Evolutionary conservation across 2,888 invertebrate genomes (phyloP).

Genomic region (Hypena proboscidalis): DNA sequence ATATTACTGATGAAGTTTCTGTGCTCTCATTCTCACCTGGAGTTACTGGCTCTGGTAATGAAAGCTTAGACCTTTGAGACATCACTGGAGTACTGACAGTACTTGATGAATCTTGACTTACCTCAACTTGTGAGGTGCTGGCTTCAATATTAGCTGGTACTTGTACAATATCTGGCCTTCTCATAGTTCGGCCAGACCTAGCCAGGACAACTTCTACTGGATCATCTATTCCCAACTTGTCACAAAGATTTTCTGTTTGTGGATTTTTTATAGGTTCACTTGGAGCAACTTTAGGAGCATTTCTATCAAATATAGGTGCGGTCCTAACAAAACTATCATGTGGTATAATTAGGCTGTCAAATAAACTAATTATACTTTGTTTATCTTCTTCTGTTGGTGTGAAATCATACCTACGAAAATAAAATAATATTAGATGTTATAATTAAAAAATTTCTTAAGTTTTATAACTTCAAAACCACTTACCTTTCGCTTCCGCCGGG

Average conservation of each 20-base stretch:
- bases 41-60: slow-evolving; percentile 72
- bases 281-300: slow-evolving; percentile 64
- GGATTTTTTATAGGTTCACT: slow-evolving; percentile 86
- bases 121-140: slow-evolving; percentile 2
- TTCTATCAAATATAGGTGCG: slow-evolving; percentile 86
- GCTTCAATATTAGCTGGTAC: neutral
- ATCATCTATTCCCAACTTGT: slow-evolving; percentile 91
- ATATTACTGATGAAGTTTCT: slow-evolving; percentile 44
- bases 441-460: too few species aligned
- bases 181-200: slow-evolving; percentile 75
- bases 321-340: slow-evolving; percentile 93
- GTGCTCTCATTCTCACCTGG: slow-evolving; percentile 56
- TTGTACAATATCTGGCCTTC: slow-evolving; percentile 41
- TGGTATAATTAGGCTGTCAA: slow-evolving; percentile 87
- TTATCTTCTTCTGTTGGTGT: slow-evolving; percentile 91
- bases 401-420: slow-evolving; percentile 87
- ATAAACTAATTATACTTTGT: slow-evolving; percentile 85
- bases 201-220: slow-evolving; percentile 88
- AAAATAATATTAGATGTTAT: neutral
- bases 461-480: slow-evolving; percentile 22
- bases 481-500: slow-evolving; percentile 89
- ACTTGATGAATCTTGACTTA: slow-evolving; percentile 8
- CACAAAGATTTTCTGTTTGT: slow-evolving; percentile 89
- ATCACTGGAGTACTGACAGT: slow-evolving; percentile 57
- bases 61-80: slow-evolving; percentile 56